Evolutionary conservation across 2,888 invertebrate species (phyloP), one percentile per base, ranked within the genome.

Genomic region (Rhingia rostrata): DNA sequence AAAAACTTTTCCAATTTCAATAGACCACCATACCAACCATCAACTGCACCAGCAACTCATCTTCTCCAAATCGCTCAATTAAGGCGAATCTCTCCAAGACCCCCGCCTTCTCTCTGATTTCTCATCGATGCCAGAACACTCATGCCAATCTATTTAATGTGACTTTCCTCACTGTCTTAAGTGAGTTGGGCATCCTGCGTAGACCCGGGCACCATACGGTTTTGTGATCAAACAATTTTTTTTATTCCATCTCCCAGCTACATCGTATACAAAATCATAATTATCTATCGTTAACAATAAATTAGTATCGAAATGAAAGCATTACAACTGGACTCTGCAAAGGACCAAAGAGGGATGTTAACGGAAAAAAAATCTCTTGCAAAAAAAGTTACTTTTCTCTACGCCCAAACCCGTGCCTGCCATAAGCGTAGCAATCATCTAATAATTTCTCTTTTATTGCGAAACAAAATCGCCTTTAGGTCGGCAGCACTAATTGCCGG

Each of bases 361-460:
- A n/a, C 4, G 4, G 41, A 67, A 41, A 41, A 41, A 41, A 41
- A 41, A 4, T 4, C 41, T n/a, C 45, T 10, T 12, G 12, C 10
- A 45, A 49, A 49, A 54, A 56, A 67, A 67, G 63, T 33, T 61
- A 61, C 66, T 67, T 70, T 67, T 61, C 47, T 60, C 7, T 41
- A 22, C 14, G 32, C 33, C 32, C 7, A 10, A 9, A 5, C 4
- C 33, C 10, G 45, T 33, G 30, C 14, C 49, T 30, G 45, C 70
- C 70, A 64, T 49, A 78, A 56, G 70, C 78, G 56, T 69, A 80
- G 83, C 86, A 86, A 81, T 86, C 86, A 86, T 80, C 86, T 83
- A 77, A 86, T 86, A 83, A 86, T 86, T 86, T 86, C 80, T 86
- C 79, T 80, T 86, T 86, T 86, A 86, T 86, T 83, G 83, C 83